Base-by-base conservation (phyloP, 2,888 invertebrate species). In the Drosophila tanythrix region DNA sequence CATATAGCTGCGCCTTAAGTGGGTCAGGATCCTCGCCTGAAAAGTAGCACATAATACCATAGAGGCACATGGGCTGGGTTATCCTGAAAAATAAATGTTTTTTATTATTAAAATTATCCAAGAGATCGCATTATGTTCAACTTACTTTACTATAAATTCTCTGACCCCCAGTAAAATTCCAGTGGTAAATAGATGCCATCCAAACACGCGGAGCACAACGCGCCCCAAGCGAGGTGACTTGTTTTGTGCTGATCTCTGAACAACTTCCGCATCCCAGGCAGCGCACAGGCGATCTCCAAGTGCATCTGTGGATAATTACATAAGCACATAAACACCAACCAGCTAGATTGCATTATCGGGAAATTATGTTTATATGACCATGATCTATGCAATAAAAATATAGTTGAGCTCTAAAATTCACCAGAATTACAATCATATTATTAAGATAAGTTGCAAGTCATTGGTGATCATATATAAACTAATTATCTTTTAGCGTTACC, bases 1-100 rank as follows among this genome's bases (percentile, higher is more conserved):
- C 97, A 92, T 96, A 97, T 58, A 96, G 91, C 91, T 96, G 97
- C 0, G 97, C 97, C n/a, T 64, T 77, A 1, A 96, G 94, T n/a
- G 73, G 70, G 8, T 70, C 60, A 2, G 55, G 21, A 59, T 79
- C 70, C 18, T 79, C 83, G 2, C 68, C 76, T 7, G 87, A 88
- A 92, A 95, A 96, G 92, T 94, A 95, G 51, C 94, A 93, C 73
- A 96, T 94, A 59, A 96, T 90, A 74, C 94, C 94, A 65, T 95
- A 95, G 51, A 96, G 94, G 83, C 95, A 95, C 72, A 95, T 92
- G 4, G 96, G 96, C 86, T 95, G 95, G 11, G 94, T 94, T 81
- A 95, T 93, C 92, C 96, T 95, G 92, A 3, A 73, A 58, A 70
- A 56, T 0, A 33, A 48, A 29, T 11, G 8, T n/a, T 60, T 33